phyloP scores from a whole-genome alignment of 2,797 vertebrate genomes.

The Sebastes melanostomus region DNA sequence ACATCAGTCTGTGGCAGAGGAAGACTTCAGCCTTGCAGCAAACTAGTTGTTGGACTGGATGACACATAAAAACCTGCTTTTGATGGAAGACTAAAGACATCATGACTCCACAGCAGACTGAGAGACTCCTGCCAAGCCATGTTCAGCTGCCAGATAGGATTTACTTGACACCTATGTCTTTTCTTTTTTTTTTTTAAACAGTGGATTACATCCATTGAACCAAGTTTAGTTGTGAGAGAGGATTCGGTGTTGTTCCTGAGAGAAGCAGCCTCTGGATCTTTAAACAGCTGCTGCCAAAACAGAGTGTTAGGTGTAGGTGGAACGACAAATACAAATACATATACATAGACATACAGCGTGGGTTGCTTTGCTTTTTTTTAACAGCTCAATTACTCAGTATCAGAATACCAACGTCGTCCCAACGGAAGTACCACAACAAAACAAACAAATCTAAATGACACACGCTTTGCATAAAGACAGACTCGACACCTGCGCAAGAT shows the following conservation, averaged over 20 bases:
- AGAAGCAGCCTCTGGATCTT: not conserved
- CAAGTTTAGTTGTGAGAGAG: not conserved
- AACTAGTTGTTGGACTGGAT: not conserved
- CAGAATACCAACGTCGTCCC: not conserved
- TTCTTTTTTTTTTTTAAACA: not conserved
- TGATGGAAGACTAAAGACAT: not conserved
- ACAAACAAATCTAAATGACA: not conserved
- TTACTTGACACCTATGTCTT: not conserved
- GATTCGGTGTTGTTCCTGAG: not conserved
- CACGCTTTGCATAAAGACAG: not conserved
- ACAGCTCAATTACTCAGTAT: not conserved
- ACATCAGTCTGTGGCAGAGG: not conserved
- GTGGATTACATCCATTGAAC: not conserved
- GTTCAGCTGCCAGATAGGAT: not conserved
- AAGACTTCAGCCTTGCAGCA: not conserved
- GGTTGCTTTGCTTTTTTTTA: not conserved
- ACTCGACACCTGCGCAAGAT: not conserved
- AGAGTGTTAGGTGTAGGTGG: slow-evolving; percentile 1
- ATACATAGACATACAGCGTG: not conserved
- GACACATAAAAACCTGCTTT: not conserved
- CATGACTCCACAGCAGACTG: not conserved
- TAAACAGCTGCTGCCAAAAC: slow-evolving; percentile 12
- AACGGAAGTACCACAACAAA: not conserved
- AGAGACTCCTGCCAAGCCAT: not conserved
- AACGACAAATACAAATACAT: not conserved